Conservation (phyloP, 1,140 invertebrate species). For the Octopus bimaculoides region DNA sequence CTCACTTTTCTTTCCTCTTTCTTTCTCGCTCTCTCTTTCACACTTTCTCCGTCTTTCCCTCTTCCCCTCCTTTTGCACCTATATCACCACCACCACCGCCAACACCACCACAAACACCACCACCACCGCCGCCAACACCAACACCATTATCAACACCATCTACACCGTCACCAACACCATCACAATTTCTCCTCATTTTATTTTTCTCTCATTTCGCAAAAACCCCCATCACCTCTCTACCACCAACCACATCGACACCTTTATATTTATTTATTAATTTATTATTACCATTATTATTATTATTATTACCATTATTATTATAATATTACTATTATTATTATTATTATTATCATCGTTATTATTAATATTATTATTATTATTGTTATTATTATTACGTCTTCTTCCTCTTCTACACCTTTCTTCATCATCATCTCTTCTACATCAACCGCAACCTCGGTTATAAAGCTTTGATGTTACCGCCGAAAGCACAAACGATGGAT, state of each 20-base stretch:
- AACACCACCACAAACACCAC: neutral
- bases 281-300: slow-evolving; percentile 8
- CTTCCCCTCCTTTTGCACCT: neutral
- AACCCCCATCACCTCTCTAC: neutral
- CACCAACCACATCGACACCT: neutral
- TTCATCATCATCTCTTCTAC: neutral
- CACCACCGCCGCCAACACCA: neutral
- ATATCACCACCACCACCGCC: neutral
- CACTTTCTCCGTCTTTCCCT: neutral
- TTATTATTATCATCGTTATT: neutral
- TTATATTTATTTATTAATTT: neutral
- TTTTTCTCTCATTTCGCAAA: neutral
- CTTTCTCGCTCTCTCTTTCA: neutral
- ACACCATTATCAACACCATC: neutral
- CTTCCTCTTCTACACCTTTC: neutral
- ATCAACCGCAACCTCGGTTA: neutral
- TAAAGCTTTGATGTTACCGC: neutral
- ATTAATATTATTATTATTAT: neutral
- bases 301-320: neutral
- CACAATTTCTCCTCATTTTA: neutral
- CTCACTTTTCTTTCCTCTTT: neutral
- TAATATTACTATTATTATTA: neutral
- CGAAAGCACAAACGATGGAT: neutral
- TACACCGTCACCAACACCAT: neutral
- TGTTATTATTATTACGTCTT: neutral